Base-by-base conservation (phyloP, 2,888 invertebrate genomes). In the Agrilus mali region DNA sequence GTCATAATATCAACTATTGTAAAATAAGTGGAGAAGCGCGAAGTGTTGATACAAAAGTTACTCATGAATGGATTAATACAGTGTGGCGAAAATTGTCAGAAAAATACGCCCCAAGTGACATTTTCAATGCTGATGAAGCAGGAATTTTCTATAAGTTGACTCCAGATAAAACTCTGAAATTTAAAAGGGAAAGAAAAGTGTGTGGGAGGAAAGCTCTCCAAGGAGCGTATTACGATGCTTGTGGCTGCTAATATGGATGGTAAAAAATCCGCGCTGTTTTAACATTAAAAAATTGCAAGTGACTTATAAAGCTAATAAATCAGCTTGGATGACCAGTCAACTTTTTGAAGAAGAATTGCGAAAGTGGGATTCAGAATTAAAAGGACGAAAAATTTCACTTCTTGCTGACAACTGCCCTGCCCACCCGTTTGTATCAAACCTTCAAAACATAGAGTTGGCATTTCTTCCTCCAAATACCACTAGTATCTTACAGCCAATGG, bases 131-230 rank as follows among this genome's bases (percentile, higher is more conserved):
- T 4, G 22, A 22, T 22, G 22, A 22, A 22, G 22, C 22, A 4
- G 22, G 22, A 22, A 22, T 22, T 22, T 22, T 22, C 22, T 22
- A 4, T 22, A 22, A 22, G 22, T 22, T 22, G 22, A 22, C 6
- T 7, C 55, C 55, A 5, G 51, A 56, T 38, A 53, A 52, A 50
- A 55, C 54, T 17, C 47, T 51, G 17, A 51, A 41, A 43, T 56
- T 58, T 31, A 54, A 55, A 50, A 43, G 49, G 54, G 58, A 47
- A 53, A 53, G 39, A 57, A 47, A 53, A 53, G 39, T 57, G 57
- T 39, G 47, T 48, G 37, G 55, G 55, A 22, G 58, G 55, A 14
- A 60, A 59, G 51, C 40, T 52, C 22, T 55, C 54, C 34, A 57
- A 57, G 47, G 53, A 56, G 32, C 40, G 54, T 40, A 42, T 57